These are phyloP conservation scores for Nothocercus julius DNA, from an alignment of 2,113 vertebrate genomes.

Conservation along the genomic window DNA sequence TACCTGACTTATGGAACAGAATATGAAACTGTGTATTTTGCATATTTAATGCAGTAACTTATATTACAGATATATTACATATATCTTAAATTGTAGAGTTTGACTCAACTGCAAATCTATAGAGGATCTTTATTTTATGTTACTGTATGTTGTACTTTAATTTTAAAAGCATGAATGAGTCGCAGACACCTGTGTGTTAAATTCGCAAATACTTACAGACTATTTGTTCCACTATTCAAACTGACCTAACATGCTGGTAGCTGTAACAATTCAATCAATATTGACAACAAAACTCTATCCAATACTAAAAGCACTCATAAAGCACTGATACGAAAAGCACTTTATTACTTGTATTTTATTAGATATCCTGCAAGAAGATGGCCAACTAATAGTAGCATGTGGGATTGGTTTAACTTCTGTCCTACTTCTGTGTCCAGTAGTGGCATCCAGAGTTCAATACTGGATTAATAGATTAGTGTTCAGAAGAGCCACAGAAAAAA, in stretches of 20 bases:
- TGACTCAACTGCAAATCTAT: background rate
- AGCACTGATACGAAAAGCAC: background rate
- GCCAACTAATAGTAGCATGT: rapidly evolving
- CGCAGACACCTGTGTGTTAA: background rate
- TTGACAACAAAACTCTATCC: background rate
- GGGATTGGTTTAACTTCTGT: background rate
- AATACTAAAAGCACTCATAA: too few species aligned
- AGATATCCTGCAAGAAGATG: background rate
- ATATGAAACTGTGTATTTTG: background rate
- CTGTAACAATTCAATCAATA: background rate
- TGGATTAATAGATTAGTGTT: background rate
- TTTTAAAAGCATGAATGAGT: background rate
- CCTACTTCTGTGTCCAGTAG: background rate
- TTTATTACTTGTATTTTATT: background rate
- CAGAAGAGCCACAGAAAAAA: background rate
- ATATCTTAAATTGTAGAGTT: background rate
- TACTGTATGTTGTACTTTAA: background rate
- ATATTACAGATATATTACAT: too few species aligned
- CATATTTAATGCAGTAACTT: background rate
- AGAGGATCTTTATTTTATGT: background rate
- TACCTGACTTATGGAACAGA: background rate
- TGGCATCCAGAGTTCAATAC: background rate
- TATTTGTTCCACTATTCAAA: background rate
- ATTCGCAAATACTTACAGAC: background rate
- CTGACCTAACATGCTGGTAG: background rate